Evolutionary conservation across 2,113 vertebrate genomes (phyloP), one percentile per base, ranked within the genome.

Genomic region (Pteruthius melanotis): DNA sequence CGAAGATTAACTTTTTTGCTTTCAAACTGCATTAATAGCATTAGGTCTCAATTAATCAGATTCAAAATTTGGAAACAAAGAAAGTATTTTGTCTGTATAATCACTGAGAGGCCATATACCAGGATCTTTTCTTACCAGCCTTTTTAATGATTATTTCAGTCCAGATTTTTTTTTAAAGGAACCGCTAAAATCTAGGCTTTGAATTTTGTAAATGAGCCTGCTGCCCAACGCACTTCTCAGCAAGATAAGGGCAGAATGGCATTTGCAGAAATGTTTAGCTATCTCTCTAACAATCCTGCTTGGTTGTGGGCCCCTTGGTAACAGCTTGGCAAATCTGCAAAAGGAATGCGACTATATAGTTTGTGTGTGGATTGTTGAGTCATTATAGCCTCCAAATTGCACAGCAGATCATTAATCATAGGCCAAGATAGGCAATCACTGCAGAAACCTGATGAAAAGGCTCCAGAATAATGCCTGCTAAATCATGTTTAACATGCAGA

Each of bases 381-480:
- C 98, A 98, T 98, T 98, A 98, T 97, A 97, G 98, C 95, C 98
- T 98, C 98, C 98, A 98, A 98, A 98, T 98, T 98, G 98, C 98
- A 97, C 96, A 98, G 98, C 98, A 97, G 98, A 98, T 98, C 98
- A 98, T 99, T 98, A 99, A 98, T 98, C 98, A 98, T 97, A 98
- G 98, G 97, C 97, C 98, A 98, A 98, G 98, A 98, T 98, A 98
- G 98, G 98, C 98, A 98, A 98, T 98, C 98, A 94, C 97, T 72
- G 96, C 94, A 63, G 97, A 98, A 96, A 97, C 80, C 96, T 88
- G 84, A 98, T 97, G 98, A 98, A 98, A 98, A 98, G 98, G 88
- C 96, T 79, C 94, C 97, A 83, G 98, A 98, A 98, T 98, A 98
- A 98, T 98, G 98, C 98, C 96, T 96, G 97, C 89, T 96, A 98